Evolutionary conservation across 2,113 vertebrate species (phyloP), one percentile per base, ranked within the genome.

Genomic region (Penelope pileata): DNA sequence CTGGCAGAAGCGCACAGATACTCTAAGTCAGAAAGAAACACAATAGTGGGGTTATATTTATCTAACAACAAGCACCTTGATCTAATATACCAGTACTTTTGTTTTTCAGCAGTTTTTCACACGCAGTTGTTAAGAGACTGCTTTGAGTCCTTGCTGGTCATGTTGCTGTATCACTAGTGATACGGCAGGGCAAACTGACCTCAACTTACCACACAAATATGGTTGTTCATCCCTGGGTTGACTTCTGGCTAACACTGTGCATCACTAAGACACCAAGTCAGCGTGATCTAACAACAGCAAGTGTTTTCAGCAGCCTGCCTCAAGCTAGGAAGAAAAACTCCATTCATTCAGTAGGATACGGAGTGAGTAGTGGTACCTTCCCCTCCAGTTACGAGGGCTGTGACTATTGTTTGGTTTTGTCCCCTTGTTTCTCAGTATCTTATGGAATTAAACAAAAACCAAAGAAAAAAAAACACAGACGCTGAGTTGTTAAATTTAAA

Each of bases 11-110:
- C 12, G 19, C 66, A 24, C 60, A 74, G 26, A 11, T 60, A 38
- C 50, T 40, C 15, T 12, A 36, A 75, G 18, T 23, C 50, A 53
- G 42, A 38, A 18, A 21, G 45, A 27, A 24, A 77, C 34, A 17
- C 1, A 10, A 11, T 7, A 22, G 15, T 29, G 4, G 22, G 21
- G 54, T 36, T 36, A 0, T 16, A 4, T 0, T 23, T 30, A 7
- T 27, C 38, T 47, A 60, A 54, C 11, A 16, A 51, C 11, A 16
- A 51, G 40, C 8, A 34, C 29, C 59, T 64, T 7, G 2, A 12
- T 56, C 22, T 40, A 68, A 51, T 50, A 69, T 29, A n/a, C 16
- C 27, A 3, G 40, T 3, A 32, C 40, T 63, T 7, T 10, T 80
- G 63, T 13, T 79, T 75, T 48, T 62, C 27, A 67, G 70, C 27